Evolutionary conservation across 2,888 invertebrate species (phyloP), one percentile per base, ranked within the genome.

Genomic region (Ichneumon xanthorius): DNA sequence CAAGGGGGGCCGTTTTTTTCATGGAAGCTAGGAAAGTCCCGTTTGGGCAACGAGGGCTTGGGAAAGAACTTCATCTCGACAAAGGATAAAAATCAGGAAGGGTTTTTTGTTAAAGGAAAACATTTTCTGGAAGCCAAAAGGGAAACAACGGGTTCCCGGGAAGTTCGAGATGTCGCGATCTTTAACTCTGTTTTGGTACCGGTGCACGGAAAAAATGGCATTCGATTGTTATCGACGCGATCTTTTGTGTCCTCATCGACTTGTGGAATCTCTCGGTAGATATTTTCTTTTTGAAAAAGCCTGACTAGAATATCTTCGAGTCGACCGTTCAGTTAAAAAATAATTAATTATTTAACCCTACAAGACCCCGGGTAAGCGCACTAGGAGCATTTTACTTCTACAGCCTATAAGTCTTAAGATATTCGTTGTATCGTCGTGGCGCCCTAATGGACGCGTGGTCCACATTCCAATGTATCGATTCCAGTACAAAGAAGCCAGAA

Each of bases 121-220:
- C 37, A 22, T 33, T 77, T 72, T 63, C 33, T 40, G 26, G 11
- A 45, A 61, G 26, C 5, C n/a, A n/a, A 63, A 61, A 45, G 19
- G 4, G 48, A 75, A 61, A 30, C 14, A 63, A 63, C 63, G 63
- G 45, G n/a, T 19, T 63, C 33, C 3, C 26, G 14, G 48, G 61
- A 63, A 48, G 61, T 22, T 48, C 30, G 48, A 26, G 26, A 4
- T 11, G 58, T 58, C 33, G 58, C 65, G 65, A 81, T 76, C 63
- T 73, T 81, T 76, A 63, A 86, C 78, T 79, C 81, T 81, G 71
- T 82, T 75, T 67, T 78, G 78, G 82, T 76, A 33, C 75, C 76
- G 86, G 84, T 84, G 79, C 19, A 6, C 19, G 26, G 50, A 22
- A 65, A 73, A 61, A 81, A 67, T 72, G 65, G 76, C 71, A 71